Percentiles rank a stretch among this genome's conserved stretches.
phyloP scores from a whole-genome alignment of 2,113 vertebrate genomes.

The Toxostoma redivivum region DNA sequence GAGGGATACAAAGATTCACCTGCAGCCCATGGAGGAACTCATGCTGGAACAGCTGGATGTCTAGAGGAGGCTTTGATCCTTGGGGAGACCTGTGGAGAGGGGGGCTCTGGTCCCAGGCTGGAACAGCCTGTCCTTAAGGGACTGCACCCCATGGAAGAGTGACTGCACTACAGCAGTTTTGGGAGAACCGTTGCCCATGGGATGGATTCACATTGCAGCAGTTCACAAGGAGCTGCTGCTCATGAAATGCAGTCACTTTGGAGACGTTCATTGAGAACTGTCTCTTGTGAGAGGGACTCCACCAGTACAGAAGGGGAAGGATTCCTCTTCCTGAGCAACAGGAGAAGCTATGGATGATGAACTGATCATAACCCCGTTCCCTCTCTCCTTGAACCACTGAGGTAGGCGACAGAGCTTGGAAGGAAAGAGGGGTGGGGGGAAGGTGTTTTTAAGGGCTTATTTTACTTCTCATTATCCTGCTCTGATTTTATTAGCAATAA shows the following conservation, averaged over 20 bases:
- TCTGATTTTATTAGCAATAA: neutral
- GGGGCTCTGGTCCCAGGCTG: neutral
- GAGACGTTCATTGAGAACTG: neutral
- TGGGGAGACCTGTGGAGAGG: accelerated
- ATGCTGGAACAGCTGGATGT: accelerated
- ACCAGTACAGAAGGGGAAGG: accelerated
- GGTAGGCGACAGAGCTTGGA: neutral
- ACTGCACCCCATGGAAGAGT: neutral
- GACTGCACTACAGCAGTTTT: neutral
- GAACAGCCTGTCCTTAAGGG: neutral
- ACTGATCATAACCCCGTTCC: neutral
- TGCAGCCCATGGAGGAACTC: accelerated
- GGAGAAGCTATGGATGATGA: neutral
- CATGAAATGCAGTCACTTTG: neutral
- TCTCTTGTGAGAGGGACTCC: neutral
- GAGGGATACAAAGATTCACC: neutral
- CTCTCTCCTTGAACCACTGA: neutral
- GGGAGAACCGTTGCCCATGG: too few species aligned
- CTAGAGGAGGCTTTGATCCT: neutral
- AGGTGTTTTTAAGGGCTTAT: neutral
- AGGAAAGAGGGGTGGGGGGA: accelerated
- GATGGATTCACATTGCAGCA: neutral
- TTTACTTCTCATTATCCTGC: neutral
- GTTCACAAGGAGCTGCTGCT: neutral
- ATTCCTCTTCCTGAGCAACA: neutral